phyloP scores from a whole-genome alignment of 2,797 vertebrate genomes.

The Ctenopoma kingsleyae region DNA sequence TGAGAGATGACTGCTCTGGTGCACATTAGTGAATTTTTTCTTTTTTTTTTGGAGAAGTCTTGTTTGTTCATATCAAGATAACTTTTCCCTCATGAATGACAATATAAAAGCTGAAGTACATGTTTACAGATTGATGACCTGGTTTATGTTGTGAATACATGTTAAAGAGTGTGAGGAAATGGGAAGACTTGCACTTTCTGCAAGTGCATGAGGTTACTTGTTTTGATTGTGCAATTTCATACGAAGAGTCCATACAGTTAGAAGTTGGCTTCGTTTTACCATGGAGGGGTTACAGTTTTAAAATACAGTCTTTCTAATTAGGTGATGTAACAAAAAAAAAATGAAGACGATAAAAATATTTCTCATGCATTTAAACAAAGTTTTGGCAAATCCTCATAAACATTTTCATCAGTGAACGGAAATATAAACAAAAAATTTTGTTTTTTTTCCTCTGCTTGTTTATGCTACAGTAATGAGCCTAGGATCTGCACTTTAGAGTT shows the following conservation, averaged over 20 bases:
- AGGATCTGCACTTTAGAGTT: slow-evolving; percentile 80
- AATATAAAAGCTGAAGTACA: slow-evolving; percentile 38
- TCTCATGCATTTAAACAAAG: slow-evolving; percentile 70
- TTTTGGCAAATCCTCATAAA: slow-evolving; percentile 77
- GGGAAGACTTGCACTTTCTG: slow-evolving; percentile 51
- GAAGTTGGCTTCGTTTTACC: slow-evolving; percentile 65
- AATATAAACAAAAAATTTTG: slow-evolving; percentile 74
- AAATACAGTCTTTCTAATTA: slow-evolving; percentile 79
- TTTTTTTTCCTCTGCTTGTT: slow-evolving; percentile 75
- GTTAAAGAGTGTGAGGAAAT: slow-evolving; percentile 35
- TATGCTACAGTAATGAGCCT: slow-evolving; percentile 86
- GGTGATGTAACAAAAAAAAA: slow-evolving; percentile 63
- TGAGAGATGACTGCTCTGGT: slow-evolving; percentile 57
- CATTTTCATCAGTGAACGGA: slow-evolving; percentile 74
- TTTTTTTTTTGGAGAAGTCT: slow-evolving; percentile 2
- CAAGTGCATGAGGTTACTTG: slow-evolving; percentile 49
- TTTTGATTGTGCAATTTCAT: slow-evolving; percentile 67
- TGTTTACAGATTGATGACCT: slow-evolving; percentile 45
- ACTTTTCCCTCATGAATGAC: slow-evolving; percentile 51
- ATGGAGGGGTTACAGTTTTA: slow-evolving; percentile 58
- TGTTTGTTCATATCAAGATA: slow-evolving; percentile 45
- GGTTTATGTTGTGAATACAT: slow-evolving; percentile 24
- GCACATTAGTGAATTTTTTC: slow-evolving; percentile 23
- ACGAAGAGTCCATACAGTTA: slow-evolving; percentile 52
- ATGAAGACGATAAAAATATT: slow-evolving; percentile 32